phyloP scores from a whole-genome alignment of 92 coral and sea anemone genomes.

The Epizoanthus ramosus region DNA sequence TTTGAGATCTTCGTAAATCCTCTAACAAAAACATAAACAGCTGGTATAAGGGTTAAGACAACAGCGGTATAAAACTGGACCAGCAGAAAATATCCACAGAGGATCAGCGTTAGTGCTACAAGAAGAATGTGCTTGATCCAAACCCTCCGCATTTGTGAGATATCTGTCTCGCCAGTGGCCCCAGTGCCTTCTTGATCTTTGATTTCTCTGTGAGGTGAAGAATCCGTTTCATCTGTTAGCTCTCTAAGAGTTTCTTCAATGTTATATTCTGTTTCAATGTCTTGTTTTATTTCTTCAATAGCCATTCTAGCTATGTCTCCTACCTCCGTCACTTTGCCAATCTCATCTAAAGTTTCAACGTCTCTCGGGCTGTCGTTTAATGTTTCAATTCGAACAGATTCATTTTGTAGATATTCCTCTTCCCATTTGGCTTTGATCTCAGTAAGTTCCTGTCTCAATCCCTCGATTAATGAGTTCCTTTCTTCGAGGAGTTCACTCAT shows the following conservation, averaged over 20 bases:
- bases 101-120: neutral
- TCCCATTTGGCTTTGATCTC: constrained; percentile 54
- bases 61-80: neutral
- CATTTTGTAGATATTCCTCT: constrained; percentile 41
- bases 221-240: constrained; percentile 37
- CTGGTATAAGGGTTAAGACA: neutral
- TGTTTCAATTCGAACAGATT: constrained; percentile 27
- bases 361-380: neutral
- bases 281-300: constrained; percentile 53
- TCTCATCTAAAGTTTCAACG: constrained; percentile 7
- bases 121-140: neutral
- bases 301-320: constrained; percentile 33
- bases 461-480: constrained; percentile 44
- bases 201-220: neutral
- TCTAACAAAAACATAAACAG: constrained; percentile 7
- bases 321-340: constrained; percentile 1
- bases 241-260: constrained; percentile 37
- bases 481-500: constrained; percentile 43
- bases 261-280: constrained; percentile 47
- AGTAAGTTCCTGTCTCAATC: constrained; percentile 50
- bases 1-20: constrained; percentile 3
- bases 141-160: neutral
- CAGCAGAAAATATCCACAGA: constrained; percentile 3
- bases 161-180: neutral
- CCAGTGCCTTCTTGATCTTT: constrained; percentile 8